phyloP scores from a whole-genome alignment of 2,888 invertebrate genomes.

The Tubulanus polymorphus region DNA sequence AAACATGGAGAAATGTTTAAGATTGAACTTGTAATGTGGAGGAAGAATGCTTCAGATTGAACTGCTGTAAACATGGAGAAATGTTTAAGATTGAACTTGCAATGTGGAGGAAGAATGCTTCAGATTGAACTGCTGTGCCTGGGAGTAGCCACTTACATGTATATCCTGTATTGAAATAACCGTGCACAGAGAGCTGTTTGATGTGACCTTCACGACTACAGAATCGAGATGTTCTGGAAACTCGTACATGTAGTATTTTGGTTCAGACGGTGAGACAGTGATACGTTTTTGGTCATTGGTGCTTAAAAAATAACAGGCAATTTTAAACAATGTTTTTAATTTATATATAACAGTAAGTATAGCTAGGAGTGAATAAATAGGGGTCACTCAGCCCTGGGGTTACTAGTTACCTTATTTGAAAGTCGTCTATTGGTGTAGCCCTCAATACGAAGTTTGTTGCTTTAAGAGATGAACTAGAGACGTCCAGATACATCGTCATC shows the following conservation, averaged over 20 bases:
- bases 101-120: no score
- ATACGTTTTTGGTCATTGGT: constrained; percentile 22
- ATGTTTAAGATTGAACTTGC: no score
- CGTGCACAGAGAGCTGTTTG: constrained; percentile 63
- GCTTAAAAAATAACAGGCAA: constrained; percentile 20
- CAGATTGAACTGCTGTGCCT: no score
- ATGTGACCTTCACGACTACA: constrained; percentile 48
- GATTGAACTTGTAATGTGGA: no score
- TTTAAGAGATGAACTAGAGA: constrained; percentile 64
- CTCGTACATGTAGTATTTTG: constrained; percentile 62
- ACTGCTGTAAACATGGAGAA: no score
- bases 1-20: no score
- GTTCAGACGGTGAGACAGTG: constrained; percentile 59
- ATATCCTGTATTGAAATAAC: constrained; percentile 75
- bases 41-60: no score
- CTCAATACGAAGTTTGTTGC: constrained; percentile 62
- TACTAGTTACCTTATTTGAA: constrained; percentile 53
- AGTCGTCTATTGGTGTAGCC: constrained; percentile 62
- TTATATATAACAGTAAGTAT: not conserved
- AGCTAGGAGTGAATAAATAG: no score
- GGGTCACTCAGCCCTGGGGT: not conserved
- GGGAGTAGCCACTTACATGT: constrained; percentile 51
- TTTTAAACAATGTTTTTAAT: not conserved
- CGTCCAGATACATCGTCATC: constrained; percentile 60
- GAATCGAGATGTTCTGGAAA: constrained; percentile 56